Conservation (phyloP, 2,888 invertebrate species). For the Melanchra persicariae region DNA sequence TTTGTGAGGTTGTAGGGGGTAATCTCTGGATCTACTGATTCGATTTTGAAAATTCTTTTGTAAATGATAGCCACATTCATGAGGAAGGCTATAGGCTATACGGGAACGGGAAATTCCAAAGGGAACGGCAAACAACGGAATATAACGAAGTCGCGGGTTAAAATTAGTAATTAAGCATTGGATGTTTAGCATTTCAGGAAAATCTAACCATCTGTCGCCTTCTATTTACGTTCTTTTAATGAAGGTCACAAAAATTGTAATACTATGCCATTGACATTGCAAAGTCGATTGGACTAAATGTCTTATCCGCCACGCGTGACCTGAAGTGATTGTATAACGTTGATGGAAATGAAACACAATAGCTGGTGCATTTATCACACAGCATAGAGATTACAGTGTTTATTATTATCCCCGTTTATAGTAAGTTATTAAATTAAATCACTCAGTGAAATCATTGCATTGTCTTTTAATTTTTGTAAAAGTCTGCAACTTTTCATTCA, state of each 20-base stretch:
- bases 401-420: slow-evolving; percentile 20
- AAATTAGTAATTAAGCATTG: too few species aligned
- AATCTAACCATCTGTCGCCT: background rate
- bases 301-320: slow-evolving; percentile 42
- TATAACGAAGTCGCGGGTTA: too few species aligned
- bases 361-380: slow-evolving; percentile 45
- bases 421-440: slow-evolving; percentile 3
- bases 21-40: too few species aligned
- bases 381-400: slow-evolving; percentile 19
- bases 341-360: slow-evolving; percentile 52
- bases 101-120: too few species aligned
- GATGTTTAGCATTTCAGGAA: too few species aligned
- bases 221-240: slow-evolving; percentile 1
- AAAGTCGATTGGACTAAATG: slow-evolving; percentile 41
- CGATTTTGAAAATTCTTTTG: too few species aligned
- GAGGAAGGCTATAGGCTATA: too few species aligned
- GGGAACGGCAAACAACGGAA: too few species aligned
- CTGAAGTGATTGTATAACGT: slow-evolving; percentile 43
- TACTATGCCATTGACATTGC: slow-evolving; percentile 55
- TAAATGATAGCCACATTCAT: too few species aligned
- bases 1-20: too few species aligned
- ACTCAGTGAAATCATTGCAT: slow-evolving; percentile 29
- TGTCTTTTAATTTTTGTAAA: slow-evolving; percentile 25
- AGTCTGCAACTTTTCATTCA: slow-evolving; percentile 8
- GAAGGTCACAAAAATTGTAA: slow-evolving; percentile 24